Percentiles rank a stretch among this genome's conserved stretches.
Conservation (phyloP, 2,113 vertebrate genomes). For the Bujurquina vittata region DNA sequence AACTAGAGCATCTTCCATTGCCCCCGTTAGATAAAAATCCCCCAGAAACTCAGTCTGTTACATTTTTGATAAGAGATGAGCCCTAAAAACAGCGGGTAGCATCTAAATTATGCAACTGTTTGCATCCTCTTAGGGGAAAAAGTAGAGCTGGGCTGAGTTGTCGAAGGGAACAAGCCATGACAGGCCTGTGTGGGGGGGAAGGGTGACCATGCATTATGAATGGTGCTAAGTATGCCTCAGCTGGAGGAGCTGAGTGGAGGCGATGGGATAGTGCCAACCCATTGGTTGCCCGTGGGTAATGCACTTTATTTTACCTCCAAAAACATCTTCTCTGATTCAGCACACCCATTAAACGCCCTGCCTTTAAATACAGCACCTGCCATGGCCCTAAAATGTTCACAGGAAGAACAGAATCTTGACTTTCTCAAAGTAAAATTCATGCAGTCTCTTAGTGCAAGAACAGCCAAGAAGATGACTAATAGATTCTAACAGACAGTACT, state of each 20-base stretch:
- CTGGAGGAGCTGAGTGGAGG: conserved; percentile 70
- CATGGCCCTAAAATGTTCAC: conserved; percentile 35
- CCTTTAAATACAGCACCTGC: conserved; percentile 41
- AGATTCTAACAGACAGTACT: background rate
- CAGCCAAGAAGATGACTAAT: background rate
- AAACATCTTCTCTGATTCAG: conserved; percentile 45
- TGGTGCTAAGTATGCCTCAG: conserved; percentile 76
- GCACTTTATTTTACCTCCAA: conserved; percentile 57
- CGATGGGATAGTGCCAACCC: conserved; percentile 53
- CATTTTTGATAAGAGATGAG: conserved; percentile 76
- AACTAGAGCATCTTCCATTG: conserved; percentile 50
- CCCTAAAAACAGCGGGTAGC: conserved; percentile 70
- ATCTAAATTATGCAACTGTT: conserved; percentile 80
- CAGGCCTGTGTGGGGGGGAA: conserved; percentile 68
- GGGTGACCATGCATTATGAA: conserved; percentile 80
- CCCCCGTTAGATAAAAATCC: conserved; percentile 65
- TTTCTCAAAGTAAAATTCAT: conserved; percentile 41
- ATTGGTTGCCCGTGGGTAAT: conserved; percentile 65
- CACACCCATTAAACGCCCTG: conserved; percentile 26
- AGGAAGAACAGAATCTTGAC: conserved; percentile 24
- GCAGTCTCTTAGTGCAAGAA: conserved; percentile 1
- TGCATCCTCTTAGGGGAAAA: conserved; percentile 74
- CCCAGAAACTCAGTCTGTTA: conserved; percentile 67
- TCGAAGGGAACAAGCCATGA: conserved; percentile 77
- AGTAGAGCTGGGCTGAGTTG: conserved; percentile 75